A percentile compares a stretch with the other conserved stretches of the same genome.
Evolutionary conservation across 2,113 vertebrate genomes (phyloP).

Genomic region (Athene cunicularia): DNA sequence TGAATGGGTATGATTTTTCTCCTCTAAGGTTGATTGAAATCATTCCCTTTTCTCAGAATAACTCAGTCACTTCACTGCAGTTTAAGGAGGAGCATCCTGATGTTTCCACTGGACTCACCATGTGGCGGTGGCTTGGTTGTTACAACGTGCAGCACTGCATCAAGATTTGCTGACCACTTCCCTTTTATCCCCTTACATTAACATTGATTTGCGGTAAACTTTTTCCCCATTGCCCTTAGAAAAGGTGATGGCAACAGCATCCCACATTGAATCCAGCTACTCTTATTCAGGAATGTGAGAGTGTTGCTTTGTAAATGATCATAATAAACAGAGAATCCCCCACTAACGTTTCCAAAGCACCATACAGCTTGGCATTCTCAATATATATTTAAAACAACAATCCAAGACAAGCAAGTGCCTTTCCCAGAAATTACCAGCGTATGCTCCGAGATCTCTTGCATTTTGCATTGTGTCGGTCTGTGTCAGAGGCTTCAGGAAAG

Average conservation of each 20-base stretch:
- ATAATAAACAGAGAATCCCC: slow-evolving; percentile 51
- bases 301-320: neutral
- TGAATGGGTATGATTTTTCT: slow-evolving; percentile 15
- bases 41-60: neutral
- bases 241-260: slow-evolving; percentile 6
- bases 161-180: neutral
- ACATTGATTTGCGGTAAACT: slow-evolving; percentile 11
- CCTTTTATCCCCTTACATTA: neutral
- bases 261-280: neutral
- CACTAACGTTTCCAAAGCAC: slow-evolving; percentile 49
- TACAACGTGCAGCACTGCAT: neutral
- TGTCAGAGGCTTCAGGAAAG: slow-evolving; percentile 84
- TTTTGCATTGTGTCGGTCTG: slow-evolving; percentile 83
- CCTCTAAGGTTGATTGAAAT: neutral
- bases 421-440: slow-evolving; percentile 75
- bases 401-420: slow-evolving; percentile 63
- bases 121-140: neutral
- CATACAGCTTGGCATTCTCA: slow-evolving; percentile 50
- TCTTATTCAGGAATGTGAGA: neutral
- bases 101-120: neutral
- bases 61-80: neutral
- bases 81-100: neutral
- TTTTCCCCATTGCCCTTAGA: slow-evolving; percentile 21
- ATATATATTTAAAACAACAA: slow-evolving; percentile 81
- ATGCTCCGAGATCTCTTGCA: slow-evolving; percentile 75